A percentile compares a stretch with the other conserved stretches of the same genome.
Evolutionary conservation across 2,797 vertebrate species (phyloP).

Genomic region (Malacoraja senta): DNA sequence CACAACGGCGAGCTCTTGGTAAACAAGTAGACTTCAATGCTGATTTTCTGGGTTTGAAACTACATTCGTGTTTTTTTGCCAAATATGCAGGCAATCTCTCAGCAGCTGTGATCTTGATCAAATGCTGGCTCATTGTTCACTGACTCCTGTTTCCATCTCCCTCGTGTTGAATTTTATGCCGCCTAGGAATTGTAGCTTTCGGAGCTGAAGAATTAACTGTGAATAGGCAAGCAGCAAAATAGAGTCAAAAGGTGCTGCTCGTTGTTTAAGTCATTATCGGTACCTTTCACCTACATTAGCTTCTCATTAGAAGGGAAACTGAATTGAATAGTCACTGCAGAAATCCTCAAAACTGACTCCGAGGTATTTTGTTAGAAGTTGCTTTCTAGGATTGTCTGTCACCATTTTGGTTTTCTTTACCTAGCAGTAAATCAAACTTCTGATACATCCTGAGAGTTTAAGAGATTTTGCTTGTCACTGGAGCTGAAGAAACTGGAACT

Average conservation of each 20-base stretch:
- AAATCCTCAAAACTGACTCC: background rate
- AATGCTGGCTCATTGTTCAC: background rate
- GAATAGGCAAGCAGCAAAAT: background rate
- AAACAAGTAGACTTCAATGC: background rate
- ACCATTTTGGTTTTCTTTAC: background rate
- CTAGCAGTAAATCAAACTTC: background rate
- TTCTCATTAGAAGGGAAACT: background rate
- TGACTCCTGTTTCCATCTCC: conserved; percentile 6
- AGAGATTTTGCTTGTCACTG: background rate
- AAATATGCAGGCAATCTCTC: background rate
- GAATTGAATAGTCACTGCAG: background rate
- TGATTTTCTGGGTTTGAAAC: conserved; percentile 1
- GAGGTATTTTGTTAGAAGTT: background rate
- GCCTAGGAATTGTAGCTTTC: background rate
- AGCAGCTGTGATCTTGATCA: conserved; percentile 16
- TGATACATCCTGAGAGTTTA: background rate
- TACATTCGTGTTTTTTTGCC: background rate
- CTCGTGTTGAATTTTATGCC: background rate
- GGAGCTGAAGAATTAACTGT: background rate
- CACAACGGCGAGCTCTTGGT: background rate
- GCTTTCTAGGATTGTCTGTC: background rate
- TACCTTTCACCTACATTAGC: background rate
- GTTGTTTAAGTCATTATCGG: background rate
- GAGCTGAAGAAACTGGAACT: background rate
- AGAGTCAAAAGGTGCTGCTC: no score